Evolutionary conservation across 2,797 vertebrate species (phyloP).

Genomic region (Enteromius radiatus): DNA sequence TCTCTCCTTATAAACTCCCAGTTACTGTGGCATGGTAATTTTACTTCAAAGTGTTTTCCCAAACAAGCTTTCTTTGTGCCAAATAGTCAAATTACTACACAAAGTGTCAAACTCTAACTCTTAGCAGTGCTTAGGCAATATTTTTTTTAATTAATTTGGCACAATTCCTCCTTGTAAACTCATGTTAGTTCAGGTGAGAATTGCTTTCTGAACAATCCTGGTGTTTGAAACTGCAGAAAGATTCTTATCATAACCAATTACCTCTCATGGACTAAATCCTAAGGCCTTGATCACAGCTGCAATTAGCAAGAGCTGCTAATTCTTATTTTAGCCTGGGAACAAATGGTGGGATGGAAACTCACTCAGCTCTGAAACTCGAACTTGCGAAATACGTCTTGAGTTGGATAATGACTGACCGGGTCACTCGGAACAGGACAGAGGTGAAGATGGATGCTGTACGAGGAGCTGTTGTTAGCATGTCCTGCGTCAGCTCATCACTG

Average conservation of each 20-base stretch:
- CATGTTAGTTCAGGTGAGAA: neutral
- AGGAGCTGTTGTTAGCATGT: conserved; percentile 42
- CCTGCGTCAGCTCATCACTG: conserved; percentile 21
- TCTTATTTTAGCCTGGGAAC: conserved; percentile 50
- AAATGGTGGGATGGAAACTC: conserved; percentile 22
- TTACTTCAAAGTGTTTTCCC: neutral
- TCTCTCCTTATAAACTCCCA: neutral
- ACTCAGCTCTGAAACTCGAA: conserved; percentile 33
- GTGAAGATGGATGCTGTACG: conserved; percentile 30
- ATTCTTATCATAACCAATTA: conserved; percentile 14
- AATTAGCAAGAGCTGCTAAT: conserved; percentile 47
- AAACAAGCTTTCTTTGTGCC: neutral
- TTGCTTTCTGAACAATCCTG: neutral
- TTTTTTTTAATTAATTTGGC: neutral
- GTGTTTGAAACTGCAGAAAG: conserved; percentile 13
- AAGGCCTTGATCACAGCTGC: conserved; percentile 19
- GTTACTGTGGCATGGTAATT: neutral
- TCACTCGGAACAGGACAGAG: conserved; percentile 29
- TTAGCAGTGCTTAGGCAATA: neutral
- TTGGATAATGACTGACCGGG: conserved; percentile 34
- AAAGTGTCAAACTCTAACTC: neutral
- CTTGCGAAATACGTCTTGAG: conserved; percentile 1
- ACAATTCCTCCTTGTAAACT: neutral
- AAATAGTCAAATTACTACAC: neutral
- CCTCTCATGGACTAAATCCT: conserved; percentile 17